phyloP scores from a whole-genome alignment of 2,888 invertebrate genomes.

The Eristalis arbustorum region DNA sequence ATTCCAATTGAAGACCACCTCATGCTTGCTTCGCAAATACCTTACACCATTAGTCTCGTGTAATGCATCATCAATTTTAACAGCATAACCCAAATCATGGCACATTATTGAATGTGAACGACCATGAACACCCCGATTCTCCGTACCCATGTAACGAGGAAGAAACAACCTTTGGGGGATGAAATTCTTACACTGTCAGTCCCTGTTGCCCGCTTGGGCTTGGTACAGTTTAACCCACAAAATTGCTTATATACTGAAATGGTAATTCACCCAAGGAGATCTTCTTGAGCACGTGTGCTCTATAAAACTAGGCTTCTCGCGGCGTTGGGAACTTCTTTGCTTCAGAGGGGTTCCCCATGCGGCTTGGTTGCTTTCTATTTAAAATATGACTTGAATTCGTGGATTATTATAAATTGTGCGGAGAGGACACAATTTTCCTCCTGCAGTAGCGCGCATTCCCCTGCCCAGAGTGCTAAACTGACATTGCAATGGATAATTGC shows the following conservation, averaged over 20 bases:
- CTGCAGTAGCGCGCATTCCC: not conserved
- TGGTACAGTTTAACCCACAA: slow-evolving; percentile 6
- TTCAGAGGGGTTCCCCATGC: slow-evolving; percentile 10
- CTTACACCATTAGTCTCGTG: too few relatives aligned
- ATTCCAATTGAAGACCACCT: too few relatives aligned
- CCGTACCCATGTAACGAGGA: not conserved
- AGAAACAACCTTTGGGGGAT: not conserved
- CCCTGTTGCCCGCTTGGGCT: not conserved
- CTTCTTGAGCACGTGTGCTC: slow-evolving; percentile 68
- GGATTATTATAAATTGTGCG: slow-evolving; percentile 32
- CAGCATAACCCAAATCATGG: not conserved
- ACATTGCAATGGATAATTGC: slow-evolving; percentile 64
- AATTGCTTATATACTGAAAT: slow-evolving; percentile 33
- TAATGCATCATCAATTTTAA: too few relatives aligned
- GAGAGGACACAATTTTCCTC: not conserved
- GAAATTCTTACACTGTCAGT: not conserved
- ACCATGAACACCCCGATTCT: not conserved
- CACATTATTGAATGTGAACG: not conserved
- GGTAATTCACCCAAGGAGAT: slow-evolving; percentile 49
- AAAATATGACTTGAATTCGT: slow-evolving; percentile 19
- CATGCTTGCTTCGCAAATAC: too few relatives aligned
- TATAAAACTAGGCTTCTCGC: slow-evolving; percentile 65
- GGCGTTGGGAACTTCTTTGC: slow-evolving; percentile 44
- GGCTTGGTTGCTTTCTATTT: not conserved
- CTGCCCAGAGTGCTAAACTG: slow-evolving; percentile 39